Base-by-base conservation (phyloP, 2,113 vertebrate species). In the Ptilorrhoa leucosticta region DNA sequence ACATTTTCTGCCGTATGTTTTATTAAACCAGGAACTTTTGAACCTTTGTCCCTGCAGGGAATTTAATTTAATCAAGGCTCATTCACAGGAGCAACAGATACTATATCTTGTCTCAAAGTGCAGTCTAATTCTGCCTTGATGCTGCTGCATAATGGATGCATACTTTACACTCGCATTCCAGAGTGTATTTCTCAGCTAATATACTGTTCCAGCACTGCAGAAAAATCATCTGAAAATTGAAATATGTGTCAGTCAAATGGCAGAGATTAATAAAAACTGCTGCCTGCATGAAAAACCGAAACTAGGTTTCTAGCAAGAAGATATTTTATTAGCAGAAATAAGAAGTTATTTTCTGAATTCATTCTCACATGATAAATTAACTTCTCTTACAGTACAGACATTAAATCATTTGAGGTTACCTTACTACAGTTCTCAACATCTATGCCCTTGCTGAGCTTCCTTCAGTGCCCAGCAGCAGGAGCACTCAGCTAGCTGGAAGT, bases 61-160 rank as follows among this genome's bases (percentile, higher is more conserved):
- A 95, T 95, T 97, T 94, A 95, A 91, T 97, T 97, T 96, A 93
- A 96, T 96, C 96, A 96, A 96, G 85, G 56, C 90, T 93, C 64
- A 89, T 94, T 96, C 90, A 84, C 76, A 90, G 90, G 60, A 96
- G 88, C 2, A 51, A 81, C 82, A 94, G 92, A 92, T 92, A 94
- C 69, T 94, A 60, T 87, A 93, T 97, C 93, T 94, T 96, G 60
- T 92, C 90, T 95, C 72, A 84, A 93, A 96, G 92, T 89, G 83
- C 79, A 87, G 88, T 86, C 92, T 94, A 88, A 96, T 96, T 96
- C 93, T 95, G 94, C 88, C 90, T 89, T 84, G 85, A 95, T 96
- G 79, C 83, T 94, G 40, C 79, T 96, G 90, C 90, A 96, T 96
- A 97, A 96, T 95, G 89, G 87, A 94, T 96, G 92, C 91, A 83